Evolutionary conservation across 2,113 vertebrate genomes (phyloP), one percentile per base, ranked within the genome.

Genomic region (Stegastes partitus): DNA sequence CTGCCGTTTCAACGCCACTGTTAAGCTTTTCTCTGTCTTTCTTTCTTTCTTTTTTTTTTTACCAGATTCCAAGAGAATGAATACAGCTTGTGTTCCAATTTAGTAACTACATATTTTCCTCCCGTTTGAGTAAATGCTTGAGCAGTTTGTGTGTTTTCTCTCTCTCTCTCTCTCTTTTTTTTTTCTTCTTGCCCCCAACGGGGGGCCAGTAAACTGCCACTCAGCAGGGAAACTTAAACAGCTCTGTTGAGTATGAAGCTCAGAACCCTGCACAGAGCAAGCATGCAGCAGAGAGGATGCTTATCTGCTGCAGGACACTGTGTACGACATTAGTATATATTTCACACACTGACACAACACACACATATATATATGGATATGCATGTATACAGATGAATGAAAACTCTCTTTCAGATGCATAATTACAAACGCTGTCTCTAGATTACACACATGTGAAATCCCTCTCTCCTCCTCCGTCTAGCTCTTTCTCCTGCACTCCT

Each of bases 61-160:
- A 49, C 58, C 68, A 88, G 83, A 88, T 89, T 91, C 85, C 77
- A 53, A 76, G 55, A 82, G 72, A 84, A 82, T 89, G 81, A 92
- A 88, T 92, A 70, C 77, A 82, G 79, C 90, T 81, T 90, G 85
- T 91, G 90, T 93, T 92, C 85, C 73, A 85, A 93, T 93, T 91
- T 87, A 83, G 82, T 70, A 87, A 85, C 83, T 76, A 86, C 81
- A 82, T 86, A 88, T 89, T 93, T 92, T 88, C 62, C 75, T 85
- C 82, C 68, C 86, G 76, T 88, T 90, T 91, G 77, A 88, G 82
- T 82, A 91, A 90, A 92, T 87, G 78, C 78, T 82, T 70, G 55
- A 81, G 73, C 74, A 71, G 69, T 77, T 72, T 81, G 51, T 53
- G 31, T 55, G 56, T 26, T 22, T n/a, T 50, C 57, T 55, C 53